Conservation (phyloP, 2,888 invertebrate species). For the Dione vanillae region DNA sequence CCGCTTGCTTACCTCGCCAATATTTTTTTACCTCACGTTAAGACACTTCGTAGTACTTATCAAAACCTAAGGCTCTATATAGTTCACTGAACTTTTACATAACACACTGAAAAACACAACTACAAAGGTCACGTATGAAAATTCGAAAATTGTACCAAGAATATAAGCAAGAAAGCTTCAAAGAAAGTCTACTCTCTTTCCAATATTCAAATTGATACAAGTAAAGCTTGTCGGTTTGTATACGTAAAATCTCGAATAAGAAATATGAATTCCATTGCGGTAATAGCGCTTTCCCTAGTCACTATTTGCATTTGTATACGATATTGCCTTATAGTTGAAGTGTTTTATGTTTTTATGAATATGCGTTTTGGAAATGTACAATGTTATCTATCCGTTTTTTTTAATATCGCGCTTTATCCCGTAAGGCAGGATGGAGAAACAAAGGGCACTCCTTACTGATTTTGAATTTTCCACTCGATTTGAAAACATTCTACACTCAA, state of each 20-base stretch:
- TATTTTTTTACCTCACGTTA: too few relatives aligned
- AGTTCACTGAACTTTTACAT: too few relatives aligned
- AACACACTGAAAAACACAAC: too few relatives aligned
- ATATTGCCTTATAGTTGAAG: background rate
- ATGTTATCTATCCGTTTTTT: background rate
- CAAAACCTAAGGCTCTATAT: too few relatives aligned
- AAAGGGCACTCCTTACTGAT: too few relatives aligned
- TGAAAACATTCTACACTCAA: too few relatives aligned
- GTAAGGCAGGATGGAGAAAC: too few relatives aligned
- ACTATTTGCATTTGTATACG: background rate
- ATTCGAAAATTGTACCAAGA: background rate
- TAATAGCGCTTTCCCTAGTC: background rate
- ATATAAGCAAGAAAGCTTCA: background rate
- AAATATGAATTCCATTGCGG: background rate
- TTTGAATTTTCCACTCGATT: too few relatives aligned
- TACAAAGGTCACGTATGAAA: too few relatives aligned
- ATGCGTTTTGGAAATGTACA: background rate
- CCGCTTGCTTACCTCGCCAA: too few relatives aligned
- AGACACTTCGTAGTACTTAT: too few relatives aligned
- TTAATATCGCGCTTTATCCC: too few relatives aligned
- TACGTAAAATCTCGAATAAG: background rate
- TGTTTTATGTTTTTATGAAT: background rate
- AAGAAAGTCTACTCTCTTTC: background rate
- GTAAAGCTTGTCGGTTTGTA: conserved; percentile 2
- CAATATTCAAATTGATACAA: conserved; percentile 16